Base-by-base conservation (phyloP, 2,113 vertebrate species). In the Bagarius yarrelli region DNA sequence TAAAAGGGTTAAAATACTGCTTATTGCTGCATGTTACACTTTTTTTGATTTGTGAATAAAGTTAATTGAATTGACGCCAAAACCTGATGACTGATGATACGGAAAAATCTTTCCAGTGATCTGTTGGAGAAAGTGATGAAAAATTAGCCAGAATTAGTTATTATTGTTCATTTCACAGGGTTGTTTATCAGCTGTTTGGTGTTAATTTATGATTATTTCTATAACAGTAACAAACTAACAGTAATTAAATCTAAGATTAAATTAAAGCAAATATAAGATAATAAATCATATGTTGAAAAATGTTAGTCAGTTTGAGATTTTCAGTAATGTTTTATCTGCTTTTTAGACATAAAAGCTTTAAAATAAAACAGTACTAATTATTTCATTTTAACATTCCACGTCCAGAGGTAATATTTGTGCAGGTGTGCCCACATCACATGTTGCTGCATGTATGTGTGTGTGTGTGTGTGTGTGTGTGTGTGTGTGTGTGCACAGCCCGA, bases 401-500 rank as follows among this genome's bases (percentile, higher is more conserved):
- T n/a, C n/a, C n/a, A n/a, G n/a, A n/a, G n/a, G n/a, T n/a, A 25
- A 47, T 70, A 50, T 70, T 50, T 57, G 53, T 74, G 72, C 27
- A 32, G 16, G 52, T 56, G 52, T 57, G 71, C 34, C 27, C 19
- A 8, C 8, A 8, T 40, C n/a, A 52, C 25, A 21, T 34, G 71
- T 12, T 25, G 23, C 25, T 69, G 23, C 36, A 21, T 59, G 60
- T 75, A 56, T 74, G 60, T 77, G 76, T 78, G 76, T 53, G 40
- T 8, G 61, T 32, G 60, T 64, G 56, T 83, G 81, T 18, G 44
- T n/a, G 27, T 81, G 32, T 59, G 73, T 63, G 76, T 77, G 60
- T 78, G 44, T 76, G 47, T 55, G 60, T 16, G 18, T 57, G 23
- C 21, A 60, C 19, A 83, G 60, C 8, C 44, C 64, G 89, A 90